A percentile compares a stretch with the other conserved stretches of the same genome.
Evolutionary conservation across 2,113 vertebrate genomes (phyloP).

Genomic region (Phalacrocorax pelagicus): DNA sequence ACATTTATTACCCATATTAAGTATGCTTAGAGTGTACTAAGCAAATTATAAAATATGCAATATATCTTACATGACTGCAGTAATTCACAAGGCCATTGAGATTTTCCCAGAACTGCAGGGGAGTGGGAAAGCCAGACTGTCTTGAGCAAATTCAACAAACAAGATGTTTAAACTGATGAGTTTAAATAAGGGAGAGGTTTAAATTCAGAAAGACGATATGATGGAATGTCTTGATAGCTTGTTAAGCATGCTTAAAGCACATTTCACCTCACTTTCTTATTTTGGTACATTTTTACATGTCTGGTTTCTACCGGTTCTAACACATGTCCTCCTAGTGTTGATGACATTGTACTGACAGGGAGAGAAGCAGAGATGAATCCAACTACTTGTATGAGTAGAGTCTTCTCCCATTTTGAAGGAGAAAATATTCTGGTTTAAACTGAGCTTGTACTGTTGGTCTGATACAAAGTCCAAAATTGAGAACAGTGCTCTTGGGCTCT

Average conservation of each 20-base stretch:
- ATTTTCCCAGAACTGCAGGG: not conserved
- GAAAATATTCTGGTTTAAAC: not conserved
- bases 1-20: conserved; percentile 33
- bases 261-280: not conserved
- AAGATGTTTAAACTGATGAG: not conserved
- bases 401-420: not conserved
- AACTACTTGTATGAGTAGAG: not conserved
- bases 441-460: not conserved
- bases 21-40: conserved; percentile 28
- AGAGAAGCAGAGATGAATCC: not conserved
- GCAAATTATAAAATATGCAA: conserved; percentile 30
- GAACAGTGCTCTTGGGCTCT: fast-evolving
- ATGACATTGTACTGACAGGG: not conserved
- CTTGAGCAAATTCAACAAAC: not conserved
- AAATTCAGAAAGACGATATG: not conserved
- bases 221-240: not conserved
- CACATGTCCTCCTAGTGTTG: not conserved
- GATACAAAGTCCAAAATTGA: not conserved
- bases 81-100: not conserved
- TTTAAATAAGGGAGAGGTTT: not conserved
- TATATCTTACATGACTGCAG: not conserved
- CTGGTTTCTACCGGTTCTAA: not conserved
- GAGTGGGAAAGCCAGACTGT: not conserved
- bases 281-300: not conserved
- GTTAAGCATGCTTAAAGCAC: not conserved